Evolutionary conservation across 1,140 invertebrate species (phyloP).

Genomic region (Drosophila varians): DNA sequence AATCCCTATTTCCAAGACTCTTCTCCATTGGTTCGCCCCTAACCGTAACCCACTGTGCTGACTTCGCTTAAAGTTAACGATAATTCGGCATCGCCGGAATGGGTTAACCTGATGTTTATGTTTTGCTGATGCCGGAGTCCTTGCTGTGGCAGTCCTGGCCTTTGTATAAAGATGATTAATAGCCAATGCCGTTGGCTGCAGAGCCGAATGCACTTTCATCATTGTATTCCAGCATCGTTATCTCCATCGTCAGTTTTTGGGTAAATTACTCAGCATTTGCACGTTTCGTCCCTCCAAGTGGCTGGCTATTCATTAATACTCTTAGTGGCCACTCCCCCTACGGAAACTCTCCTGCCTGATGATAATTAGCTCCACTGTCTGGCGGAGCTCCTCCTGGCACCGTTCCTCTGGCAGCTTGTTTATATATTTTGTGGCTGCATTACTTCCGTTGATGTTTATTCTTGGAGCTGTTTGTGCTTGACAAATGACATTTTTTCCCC

Average conservation of each 20-base stretch:
- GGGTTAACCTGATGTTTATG: constrained; percentile 80
- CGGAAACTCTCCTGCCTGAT: constrained; percentile 68
- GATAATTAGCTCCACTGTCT: constrained; percentile 79
- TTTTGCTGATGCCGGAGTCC: constrained; percentile 56
- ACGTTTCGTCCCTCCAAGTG: constrained; percentile 57
- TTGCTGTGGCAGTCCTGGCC: constrained; percentile 55
- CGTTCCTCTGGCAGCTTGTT: constrained; percentile 62
- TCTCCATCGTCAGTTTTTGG: constrained; percentile 55
- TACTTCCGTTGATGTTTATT: constrained; percentile 81
- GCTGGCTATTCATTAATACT: constrained; percentile 81
- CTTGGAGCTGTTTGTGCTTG: constrained; percentile 78
- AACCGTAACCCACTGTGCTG: constrained; percentile 42
- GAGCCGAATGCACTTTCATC: constrained; percentile 68
- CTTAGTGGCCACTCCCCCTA: constrained; percentile 51
- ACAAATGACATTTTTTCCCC: constrained; percentile 81
- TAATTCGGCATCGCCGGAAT: constrained; percentile 64
- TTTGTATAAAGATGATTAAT: constrained; percentile 82
- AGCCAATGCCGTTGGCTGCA: constrained; percentile 76
- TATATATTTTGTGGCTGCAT: constrained; percentile 80
- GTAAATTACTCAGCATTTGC: constrained; percentile 66
- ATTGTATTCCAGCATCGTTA: constrained; percentile 30
- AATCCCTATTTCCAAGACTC: too few species aligned
- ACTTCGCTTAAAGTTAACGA: constrained; percentile 52
- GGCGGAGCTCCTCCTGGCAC: constrained; percentile 1
- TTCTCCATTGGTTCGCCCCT: too few species aligned